phyloP scores from a whole-genome alignment of 2,113 vertebrate genomes.

The Oncorhynchus clarkii region DNA sequence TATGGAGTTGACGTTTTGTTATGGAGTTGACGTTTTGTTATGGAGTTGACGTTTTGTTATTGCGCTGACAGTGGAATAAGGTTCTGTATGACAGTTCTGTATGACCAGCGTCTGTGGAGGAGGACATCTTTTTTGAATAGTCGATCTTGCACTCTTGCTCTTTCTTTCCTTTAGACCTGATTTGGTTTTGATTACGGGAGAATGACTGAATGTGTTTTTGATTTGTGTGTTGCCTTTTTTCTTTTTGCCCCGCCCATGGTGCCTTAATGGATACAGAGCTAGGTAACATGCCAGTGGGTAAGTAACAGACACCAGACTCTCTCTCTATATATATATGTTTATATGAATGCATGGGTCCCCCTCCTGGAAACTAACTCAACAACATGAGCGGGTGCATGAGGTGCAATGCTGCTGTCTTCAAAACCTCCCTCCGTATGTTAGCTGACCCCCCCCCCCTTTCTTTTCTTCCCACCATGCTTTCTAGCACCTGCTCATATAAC shows the following conservation, averaged over 20 bases:
- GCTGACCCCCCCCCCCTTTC: constrained; percentile 21
- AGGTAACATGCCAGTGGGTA: constrained; percentile 91
- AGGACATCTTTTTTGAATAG: too few species aligned
- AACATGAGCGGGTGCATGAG: constrained; percentile 71
- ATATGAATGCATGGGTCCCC: constrained; percentile 80
- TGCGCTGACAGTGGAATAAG: too few species aligned
- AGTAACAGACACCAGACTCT: constrained; percentile 79
- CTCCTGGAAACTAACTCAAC: constrained; percentile 57
- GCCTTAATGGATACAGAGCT: constrained; percentile 81
- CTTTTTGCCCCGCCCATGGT: constrained; percentile 78
- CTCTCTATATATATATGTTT: constrained; percentile 63
- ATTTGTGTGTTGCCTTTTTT: constrained; percentile 87
- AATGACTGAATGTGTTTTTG: constrained; percentile 77
- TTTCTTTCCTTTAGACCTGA: constrained; percentile 37
- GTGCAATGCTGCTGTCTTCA: constrained; percentile 57
- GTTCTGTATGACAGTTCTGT: not conserved
- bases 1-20: too few species aligned
- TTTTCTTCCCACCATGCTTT: constrained; percentile 50
- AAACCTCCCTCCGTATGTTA: constrained; percentile 45
- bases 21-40: too few species aligned
- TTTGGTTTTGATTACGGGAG: constrained; percentile 34
- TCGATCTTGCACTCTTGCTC: constrained; percentile 14
- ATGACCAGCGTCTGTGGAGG: not conserved
- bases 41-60: too few species aligned
- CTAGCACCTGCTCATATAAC: constrained; percentile 46